Base-by-base conservation (phyloP, 1,140 invertebrate genomes). In the Helicorthomorpha holstii region DNA sequence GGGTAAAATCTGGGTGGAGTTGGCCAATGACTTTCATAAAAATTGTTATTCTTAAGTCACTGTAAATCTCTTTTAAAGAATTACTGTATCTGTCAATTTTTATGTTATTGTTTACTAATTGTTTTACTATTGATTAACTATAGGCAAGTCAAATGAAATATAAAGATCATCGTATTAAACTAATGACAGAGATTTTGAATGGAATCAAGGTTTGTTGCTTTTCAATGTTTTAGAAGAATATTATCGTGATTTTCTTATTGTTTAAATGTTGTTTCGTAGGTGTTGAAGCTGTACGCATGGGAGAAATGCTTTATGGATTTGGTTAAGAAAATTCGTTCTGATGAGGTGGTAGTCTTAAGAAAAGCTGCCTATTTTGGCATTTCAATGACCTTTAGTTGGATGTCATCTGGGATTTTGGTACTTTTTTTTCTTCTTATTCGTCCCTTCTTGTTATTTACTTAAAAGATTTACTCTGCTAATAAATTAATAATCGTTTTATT, bases 281-380 rank as follows among this genome's bases (percentile, higher is more conserved):
- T 89, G 24, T 70, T 90, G 27, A 90, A 89, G 69, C 67, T 91
- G 52, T 91, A 90, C 60, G 87, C 86, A 1, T 91, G 87, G 87
- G 87, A 91, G 63, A 82, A 83, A 3, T 87, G 83, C 55, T 91
- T 90, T 63, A 82, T 88, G 66, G 74, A 82, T 44, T 83, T 89
- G 71, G 79, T 91, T 59, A 66, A 87, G 56, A 78, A 81, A 62
- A 89, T 90, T 53, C 74, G 87, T 61, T 74, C 77, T 51, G 87
- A 87, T 64, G 86, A 90, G 73, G 80, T 91, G 58, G 71, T 82
- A 58, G 83, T 88, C 10, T 69, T 92, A 23, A 85, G 82, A 65
- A 73, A 84, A 58, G 76, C 86, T 0, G 86, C 87, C 0, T 91
- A 90, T 69, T 69, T 91, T 14, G 89, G 89, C 72, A 84, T 88